Percentiles rank a stretch among this genome's conserved stretches.
These are phyloP conservation scores for Phragmatobia fuliginosa DNA, from an alignment of 2,888 invertebrate genomes.

Conservation along the genomic window DNA sequence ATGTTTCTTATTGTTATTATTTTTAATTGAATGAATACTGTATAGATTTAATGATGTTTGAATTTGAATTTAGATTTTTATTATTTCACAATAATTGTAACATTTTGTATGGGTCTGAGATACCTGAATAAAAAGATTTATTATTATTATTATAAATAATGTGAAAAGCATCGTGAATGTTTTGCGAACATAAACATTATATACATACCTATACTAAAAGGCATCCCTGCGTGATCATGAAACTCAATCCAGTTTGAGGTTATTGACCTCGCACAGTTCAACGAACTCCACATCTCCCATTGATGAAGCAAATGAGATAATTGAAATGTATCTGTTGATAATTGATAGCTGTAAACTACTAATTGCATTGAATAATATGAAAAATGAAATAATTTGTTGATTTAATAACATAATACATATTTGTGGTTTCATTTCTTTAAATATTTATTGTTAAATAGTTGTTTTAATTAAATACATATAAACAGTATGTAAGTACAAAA, in stretches of 20 bases:
- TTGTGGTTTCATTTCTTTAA: not conserved
- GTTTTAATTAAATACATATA: too few relatives aligned
- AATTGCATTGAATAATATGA: not conserved
- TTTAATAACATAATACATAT: not conserved
- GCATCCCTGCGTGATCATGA: not conserved
- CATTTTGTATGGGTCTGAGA: too few relatives aligned
- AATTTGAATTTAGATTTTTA: too few relatives aligned
- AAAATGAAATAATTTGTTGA: not conserved
- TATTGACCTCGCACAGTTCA: conserved; percentile 27
- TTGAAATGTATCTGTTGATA: conserved; percentile 18
- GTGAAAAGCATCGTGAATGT: not conserved
- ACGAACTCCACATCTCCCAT: conserved; percentile 22
- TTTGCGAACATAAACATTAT: not conserved
- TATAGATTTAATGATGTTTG: too few relatives aligned
- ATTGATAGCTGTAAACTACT: conserved; percentile 21
- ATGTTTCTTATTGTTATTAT: too few relatives aligned
- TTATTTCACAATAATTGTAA: too few relatives aligned
- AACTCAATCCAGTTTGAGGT: conserved; percentile 17
- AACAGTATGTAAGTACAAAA: too few relatives aligned
- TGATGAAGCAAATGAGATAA: conserved; percentile 18
- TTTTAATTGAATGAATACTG: too few relatives aligned
- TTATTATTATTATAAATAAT: too few relatives aligned
- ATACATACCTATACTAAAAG: too few relatives aligned
- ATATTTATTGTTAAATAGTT: too few relatives aligned
- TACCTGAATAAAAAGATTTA: too few relatives aligned